These are phyloP conservation scores for Eilema griseolum DNA, from an alignment of 2,888 invertebrate species.

Conservation along the genomic window DNA sequence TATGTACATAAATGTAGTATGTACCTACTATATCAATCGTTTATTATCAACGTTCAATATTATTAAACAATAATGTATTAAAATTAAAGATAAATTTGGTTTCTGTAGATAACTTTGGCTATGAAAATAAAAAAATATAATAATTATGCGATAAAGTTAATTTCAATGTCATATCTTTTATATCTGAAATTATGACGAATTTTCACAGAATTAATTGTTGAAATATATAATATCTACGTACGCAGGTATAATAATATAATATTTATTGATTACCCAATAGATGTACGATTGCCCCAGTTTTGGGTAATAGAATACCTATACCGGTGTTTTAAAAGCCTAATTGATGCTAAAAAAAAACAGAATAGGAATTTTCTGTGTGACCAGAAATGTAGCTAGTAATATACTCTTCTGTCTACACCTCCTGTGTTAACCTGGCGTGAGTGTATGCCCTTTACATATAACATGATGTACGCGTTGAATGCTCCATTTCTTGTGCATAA, in stretches of 20 bases:
- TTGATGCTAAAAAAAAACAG: too few species aligned
- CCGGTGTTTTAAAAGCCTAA: neutral
- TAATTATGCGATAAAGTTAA: slow-evolving; percentile 64
- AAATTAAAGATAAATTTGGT: slow-evolving; percentile 78
- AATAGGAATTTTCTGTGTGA: too few species aligned
- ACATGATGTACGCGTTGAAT: neutral
- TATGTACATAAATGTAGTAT: neutral
- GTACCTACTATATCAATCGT: slow-evolving; percentile 43
- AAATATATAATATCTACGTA: slow-evolving; percentile 3
- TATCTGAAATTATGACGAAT: slow-evolving; percentile 42
- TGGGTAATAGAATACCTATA: neutral
- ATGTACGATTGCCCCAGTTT: neutral
- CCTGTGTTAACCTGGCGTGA: neutral
- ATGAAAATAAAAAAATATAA: slow-evolving; percentile 69
- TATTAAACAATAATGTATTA: slow-evolving; percentile 65
- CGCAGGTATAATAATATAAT: slow-evolving; percentile 4
- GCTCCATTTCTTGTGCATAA: neutral
- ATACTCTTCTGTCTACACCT: neutral
- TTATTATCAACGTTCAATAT: slow-evolving; percentile 65
- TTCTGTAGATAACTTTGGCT: slow-evolving; percentile 70
- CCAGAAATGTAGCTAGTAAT: neutral
- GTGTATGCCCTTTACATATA: neutral
- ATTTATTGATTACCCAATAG: neutral
- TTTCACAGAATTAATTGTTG: slow-evolving; percentile 21
- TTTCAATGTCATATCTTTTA: slow-evolving; percentile 55